These are phyloP conservation scores for chimpanzee (Pan troglodytes) DNA, from an alignment of 2,113 vertebrate genomes.

Conservation along the genomic window NHGRI_mPanTro3-v2.1_pri NC_072404.2:7588001-7588500, in stretches of 20 bases:
- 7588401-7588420: neutral
- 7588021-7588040: neutral
- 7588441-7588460: no score
- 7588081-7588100: neutral
- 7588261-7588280: neutral
- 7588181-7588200: neutral
- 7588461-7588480: neutral
- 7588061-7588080: neutral
- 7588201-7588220: neutral
- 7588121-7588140: neutral
- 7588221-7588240: neutral
- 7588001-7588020: neutral
- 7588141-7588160: neutral
- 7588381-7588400: neutral
- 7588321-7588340: no score
- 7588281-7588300: neutral
- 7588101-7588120: neutral
- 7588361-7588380: neutral
- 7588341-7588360: neutral
- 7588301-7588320: neutral
- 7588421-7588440: neutral
- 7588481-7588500: rapidly evolving
- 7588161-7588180: neutral
- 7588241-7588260: neutral
- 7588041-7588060: neutral